Evolutionary conservation across 2,113 vertebrate genomes (phyloP), one percentile per base, ranked within the genome.

Genomic region (Herpailurus yagouaroundi): DNA sequence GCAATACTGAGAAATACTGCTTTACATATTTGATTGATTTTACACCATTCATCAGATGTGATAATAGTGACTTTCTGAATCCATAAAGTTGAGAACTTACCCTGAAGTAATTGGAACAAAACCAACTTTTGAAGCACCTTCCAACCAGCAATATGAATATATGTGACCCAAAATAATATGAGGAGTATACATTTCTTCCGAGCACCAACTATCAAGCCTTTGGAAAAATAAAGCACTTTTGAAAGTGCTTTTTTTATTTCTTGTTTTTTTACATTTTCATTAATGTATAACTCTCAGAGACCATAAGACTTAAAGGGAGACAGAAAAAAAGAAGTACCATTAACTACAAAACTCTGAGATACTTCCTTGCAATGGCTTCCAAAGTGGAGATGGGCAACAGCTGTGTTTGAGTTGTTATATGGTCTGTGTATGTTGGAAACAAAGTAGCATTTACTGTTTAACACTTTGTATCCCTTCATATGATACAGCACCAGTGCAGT

Each of bases 21-120:
- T 84, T 96, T 91, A 41, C 87, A 77, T n/a, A 36, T 79, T 36
- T 96, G n/a, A 89, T 79, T 91, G 74, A 76, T 57, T 91, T 68
- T 45, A 92, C 14, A 91, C 10, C 16, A 82, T 81, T 79, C 7
- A 33, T 81, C 66, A 87, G 29, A 74, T 3, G 55, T 91, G 6
- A 69, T 36, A 95, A 83, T n/a, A 79, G 36, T 83, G n/a, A 85
- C 41, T 68, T n/a, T 55, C 68, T 95, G 21, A 31, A 89, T 91
- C 52, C 33, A 71, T 93, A 71, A 96, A 93, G 25, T 95, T 93
- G 48, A 36, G 41, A 88, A 60, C 21, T 27, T 91, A 48, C 23
- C n/a, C 63, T 83, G 10, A 79, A 92, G 27, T 57, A 52, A 68
- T 19, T 84, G n/a, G 13, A 96, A 73, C 13, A 33, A 94, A 82